Evolutionary conservation across 1,140 invertebrate genomes (phyloP).

Genomic region (Sycophaga agraensis): DNA sequence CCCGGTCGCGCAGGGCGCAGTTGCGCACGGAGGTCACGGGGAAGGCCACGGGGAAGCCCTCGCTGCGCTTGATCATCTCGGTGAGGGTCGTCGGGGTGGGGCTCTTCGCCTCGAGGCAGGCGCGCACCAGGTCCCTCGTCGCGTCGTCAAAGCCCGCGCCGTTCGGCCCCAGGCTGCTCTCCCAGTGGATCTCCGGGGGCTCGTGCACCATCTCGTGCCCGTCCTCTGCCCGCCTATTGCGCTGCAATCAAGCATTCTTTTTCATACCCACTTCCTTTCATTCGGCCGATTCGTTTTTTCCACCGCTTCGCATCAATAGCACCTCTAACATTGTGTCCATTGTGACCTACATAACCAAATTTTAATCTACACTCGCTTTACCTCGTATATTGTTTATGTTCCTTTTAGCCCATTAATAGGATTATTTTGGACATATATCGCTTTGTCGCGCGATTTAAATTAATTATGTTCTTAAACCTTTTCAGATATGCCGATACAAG

Average conservation of each 20-base stretch:
- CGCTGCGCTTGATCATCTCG: conserved; percentile 53
- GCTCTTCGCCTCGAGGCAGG: conserved; percentile 38
- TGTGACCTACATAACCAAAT: no score
- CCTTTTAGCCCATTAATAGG: no score
- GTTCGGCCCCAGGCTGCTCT: conserved; percentile 44
- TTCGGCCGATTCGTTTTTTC: no score
- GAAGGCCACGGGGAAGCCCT: conserved; percentile 52
- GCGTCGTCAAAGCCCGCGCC: conserved; percentile 49
- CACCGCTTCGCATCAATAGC: no score
- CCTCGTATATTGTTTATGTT: no score
- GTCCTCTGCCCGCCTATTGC: conserved; percentile 1
- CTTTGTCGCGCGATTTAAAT: no score
- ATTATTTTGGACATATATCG: no score
- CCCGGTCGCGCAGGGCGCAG: conserved; percentile 40
- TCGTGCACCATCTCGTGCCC: conserved; percentile 28
- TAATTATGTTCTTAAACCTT: no score
- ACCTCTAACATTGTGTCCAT: no score
- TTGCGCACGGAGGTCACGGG: conserved; percentile 48
- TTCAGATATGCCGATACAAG: no score
- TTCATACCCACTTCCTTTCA: no score
- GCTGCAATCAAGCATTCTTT: conserved; percentile 30
- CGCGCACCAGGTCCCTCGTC: conserved; percentile 42
- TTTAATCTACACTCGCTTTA: no score
- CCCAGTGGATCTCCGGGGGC: conserved; percentile 49
- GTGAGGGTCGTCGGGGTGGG: conserved; percentile 39